These are phyloP conservation scores for Neotoma lepida DNA, from an alignment of 2,113 vertebrate species.

Conservation along the genomic window DNA sequence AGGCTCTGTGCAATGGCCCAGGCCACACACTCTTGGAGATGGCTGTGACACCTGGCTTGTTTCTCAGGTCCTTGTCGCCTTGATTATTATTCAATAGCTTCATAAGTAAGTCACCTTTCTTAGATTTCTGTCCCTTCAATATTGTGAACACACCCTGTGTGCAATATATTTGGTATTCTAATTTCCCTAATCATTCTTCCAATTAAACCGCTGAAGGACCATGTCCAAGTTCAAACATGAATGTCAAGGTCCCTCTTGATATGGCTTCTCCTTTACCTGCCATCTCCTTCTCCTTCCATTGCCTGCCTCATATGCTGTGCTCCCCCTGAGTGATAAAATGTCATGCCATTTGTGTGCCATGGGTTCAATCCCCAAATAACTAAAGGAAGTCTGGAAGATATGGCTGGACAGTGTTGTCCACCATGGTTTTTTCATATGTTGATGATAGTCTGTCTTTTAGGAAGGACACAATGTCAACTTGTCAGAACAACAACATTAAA, in stretches of 20 bases:
- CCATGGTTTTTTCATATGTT: not conserved
- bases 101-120: not conserved
- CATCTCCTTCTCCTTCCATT: not conserved
- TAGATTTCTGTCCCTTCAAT: not conserved
- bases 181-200: not conserved
- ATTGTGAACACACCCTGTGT: not conserved
- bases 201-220: not conserved
- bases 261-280: not conserved
- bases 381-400: not conserved
- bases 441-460: not conserved
- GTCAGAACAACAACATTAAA: not conserved
- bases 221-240: not conserved
- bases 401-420: rapidly evolving
- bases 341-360: not conserved
- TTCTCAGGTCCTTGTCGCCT: not conserved
- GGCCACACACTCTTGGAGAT: not conserved
- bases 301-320: rapidly evolving
- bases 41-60: not conserved
- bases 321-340: not conserved
- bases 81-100: not conserved
- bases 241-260: not conserved
- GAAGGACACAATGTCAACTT: not conserved
- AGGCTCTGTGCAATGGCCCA: too few relatives aligned
- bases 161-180: not conserved
- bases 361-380: not conserved